A percentile compares a stretch with the other conserved stretches of the same genome.
These are phyloP conservation scores for Habropoda laboriosa DNA, from an alignment of 1,140 invertebrate species.

Conservation along the genomic window DNA sequence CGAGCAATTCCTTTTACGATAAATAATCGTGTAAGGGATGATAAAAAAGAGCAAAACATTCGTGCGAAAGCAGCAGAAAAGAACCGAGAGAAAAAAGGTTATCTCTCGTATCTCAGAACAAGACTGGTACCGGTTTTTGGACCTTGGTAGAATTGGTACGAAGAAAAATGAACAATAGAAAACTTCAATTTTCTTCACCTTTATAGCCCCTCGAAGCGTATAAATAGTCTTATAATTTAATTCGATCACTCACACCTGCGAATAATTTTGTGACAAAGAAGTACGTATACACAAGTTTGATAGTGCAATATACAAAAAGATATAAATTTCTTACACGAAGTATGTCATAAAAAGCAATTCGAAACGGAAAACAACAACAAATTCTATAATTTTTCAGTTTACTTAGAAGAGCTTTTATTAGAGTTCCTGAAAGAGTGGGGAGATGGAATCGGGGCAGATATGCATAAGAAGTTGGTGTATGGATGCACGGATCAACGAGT, in stretches of 20 bases:
- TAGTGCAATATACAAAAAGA: no score
- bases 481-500: no score
- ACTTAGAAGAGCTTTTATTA: no score
- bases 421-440: no score
- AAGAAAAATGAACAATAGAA: background rate
- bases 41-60: constrained; percentile 1
- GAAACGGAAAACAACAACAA: no score
- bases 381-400: no score
- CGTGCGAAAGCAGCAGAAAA: background rate
- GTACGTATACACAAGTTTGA: no score
- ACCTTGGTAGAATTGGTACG: background rate
- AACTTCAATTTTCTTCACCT: background rate
- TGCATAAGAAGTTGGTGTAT: no score
- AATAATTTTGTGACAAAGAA: no score
- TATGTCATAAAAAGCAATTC: no score
- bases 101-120: constrained; percentile 23
- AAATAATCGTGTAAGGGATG: constrained; percentile 6
- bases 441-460: no score
- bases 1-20: background rate
- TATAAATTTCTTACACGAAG: no score
- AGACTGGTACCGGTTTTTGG: constrained; percentile 41
- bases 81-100: background rate
- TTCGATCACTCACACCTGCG: background rate
- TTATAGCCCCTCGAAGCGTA: background rate
- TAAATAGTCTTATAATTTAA: background rate